Evolutionary conservation across 2,113 vertebrate species (phyloP), one percentile per base, ranked within the genome.

Genomic region (Chionodraco myersi): DNA sequence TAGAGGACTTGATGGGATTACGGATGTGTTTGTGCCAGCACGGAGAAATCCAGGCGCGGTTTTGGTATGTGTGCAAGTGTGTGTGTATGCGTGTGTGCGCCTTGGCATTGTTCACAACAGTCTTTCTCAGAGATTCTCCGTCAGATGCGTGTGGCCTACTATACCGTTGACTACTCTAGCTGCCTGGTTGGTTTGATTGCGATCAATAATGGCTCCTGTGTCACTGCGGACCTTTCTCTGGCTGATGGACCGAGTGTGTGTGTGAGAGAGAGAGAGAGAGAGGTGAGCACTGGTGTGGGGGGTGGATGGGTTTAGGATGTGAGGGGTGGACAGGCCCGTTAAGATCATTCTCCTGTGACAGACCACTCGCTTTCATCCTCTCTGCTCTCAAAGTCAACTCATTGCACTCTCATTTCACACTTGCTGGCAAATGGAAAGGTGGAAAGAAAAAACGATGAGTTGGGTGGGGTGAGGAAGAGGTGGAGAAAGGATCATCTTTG

Each of bases 341-440:
- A 80, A 61, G 84, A 81, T 91, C 86, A 82, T 80, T 86, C 83
- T 91, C 67, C 83, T 86, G 89, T 92, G 88, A 91, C 91, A 84
- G 79, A 84, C 81, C 75, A 74, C 69, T 84, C 44, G 51, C 57
- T 52, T 79, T 82, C 83, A 82, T 89, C 77, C 87, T 75, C 75
- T 69, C 77, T 52, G 64, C 87, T 68, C 73, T 78, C 57, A 80
- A 86, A 89, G 84, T 88, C 81, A 89, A 88, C 79, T 85, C 83
- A 87, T 75, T 80, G 86, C 73, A 3, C 74, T 87, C 79, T 91
- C 89, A 91, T 92, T 92, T 93, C 91, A 93, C 90, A 91, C 86
- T 90, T 85, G 82, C 80, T 56, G 71, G 79, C 74, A 81, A 82
- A 69, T 77, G 80, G 84, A 68, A 77, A 74, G 64, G n/a, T 18